Evolutionary conservation across 1,140 invertebrate genomes (phyloP).

Genomic region (Drosophila orena): DNA sequence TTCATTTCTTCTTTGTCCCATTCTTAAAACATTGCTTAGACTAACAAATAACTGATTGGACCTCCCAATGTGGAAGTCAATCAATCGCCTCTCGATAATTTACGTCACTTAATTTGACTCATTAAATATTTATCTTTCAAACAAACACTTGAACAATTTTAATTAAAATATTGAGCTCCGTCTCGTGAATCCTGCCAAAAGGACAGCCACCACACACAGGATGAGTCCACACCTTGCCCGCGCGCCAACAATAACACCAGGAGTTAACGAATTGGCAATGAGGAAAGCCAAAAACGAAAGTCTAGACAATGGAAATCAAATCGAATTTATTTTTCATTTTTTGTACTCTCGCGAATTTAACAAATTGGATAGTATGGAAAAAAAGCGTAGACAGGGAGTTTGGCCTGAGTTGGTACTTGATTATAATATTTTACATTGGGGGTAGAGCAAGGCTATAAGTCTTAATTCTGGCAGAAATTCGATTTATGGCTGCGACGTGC

Average conservation of each 20-base stretch:
- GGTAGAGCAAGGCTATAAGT: constrained; percentile 59
- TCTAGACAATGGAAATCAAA: constrained; percentile 83
- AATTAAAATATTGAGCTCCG: constrained; percentile 75
- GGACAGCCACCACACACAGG: constrained; percentile 25
- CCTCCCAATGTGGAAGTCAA: constrained; percentile 2
- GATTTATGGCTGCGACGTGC: constrained; percentile 84
- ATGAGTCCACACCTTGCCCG: constrained; percentile 59
- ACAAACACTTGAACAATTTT: constrained; percentile 80
- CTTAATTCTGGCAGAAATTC: constrained; percentile 77
- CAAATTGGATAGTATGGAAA: constrained; percentile 62
- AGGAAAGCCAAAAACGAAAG: constrained; percentile 65
- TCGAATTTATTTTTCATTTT: constrained; percentile 73
- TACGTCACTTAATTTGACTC: constrained; percentile 61
- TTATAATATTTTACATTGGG: constrained; percentile 57
- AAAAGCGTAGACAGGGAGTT: constrained; percentile 7
- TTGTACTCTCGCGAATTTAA: constrained; percentile 53
- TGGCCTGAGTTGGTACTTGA: constrained; percentile 61
- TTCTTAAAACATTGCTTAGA: no score
- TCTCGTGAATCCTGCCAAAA: constrained; percentile 17
- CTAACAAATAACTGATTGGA: constrained; percentile 4
- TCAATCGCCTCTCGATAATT: constrained; percentile 22
- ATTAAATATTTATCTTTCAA: constrained; percentile 79
- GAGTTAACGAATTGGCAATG: constrained; percentile 79
- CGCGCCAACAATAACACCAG: constrained; percentile 33
- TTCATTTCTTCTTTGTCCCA: no score